Percentiles rank a stretch among this genome's conserved stretches.
Conservation (phyloP, 2,113 vertebrate species). For the Rhipidura dahli region DNA sequence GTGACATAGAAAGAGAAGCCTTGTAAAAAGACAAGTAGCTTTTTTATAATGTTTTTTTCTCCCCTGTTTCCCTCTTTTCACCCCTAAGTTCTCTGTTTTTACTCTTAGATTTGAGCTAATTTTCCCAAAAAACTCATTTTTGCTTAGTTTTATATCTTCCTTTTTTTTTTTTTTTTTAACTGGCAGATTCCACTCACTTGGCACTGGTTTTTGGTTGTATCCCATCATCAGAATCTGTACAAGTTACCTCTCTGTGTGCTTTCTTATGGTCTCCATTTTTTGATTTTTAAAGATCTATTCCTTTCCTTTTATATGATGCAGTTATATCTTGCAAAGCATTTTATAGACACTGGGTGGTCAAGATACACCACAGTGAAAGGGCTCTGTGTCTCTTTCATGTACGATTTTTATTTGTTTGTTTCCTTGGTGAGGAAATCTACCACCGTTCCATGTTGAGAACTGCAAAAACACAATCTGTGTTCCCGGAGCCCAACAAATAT, state of each 20-base stretch:
- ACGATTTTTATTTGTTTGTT: not conserved
- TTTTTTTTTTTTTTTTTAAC: not conserved
- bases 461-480: not conserved
- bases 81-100: rapidly evolving
- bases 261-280: not conserved
- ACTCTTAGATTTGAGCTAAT: not conserved
- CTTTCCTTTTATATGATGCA: not conserved
- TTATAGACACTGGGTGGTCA: not conserved
- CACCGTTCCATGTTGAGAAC: not conserved
- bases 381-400: not conserved
- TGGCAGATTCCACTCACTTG: not conserved
- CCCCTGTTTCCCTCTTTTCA: rapidly evolving
- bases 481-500: not conserved
- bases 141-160: not conserved
- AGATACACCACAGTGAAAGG: not conserved
- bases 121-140: not conserved
- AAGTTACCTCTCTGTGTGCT: rapidly evolving
- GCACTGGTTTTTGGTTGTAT: not conserved
- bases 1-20: not conserved
- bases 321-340: not conserved
- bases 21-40: not conserved
- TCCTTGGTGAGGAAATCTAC: not conserved
- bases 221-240: not conserved
- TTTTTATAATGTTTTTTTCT: not conserved
- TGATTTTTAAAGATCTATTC: not conserved